phyloP scores from a whole-genome alignment of 2,797 vertebrate genomes.

The Hemibagrus guttatus region DNA sequence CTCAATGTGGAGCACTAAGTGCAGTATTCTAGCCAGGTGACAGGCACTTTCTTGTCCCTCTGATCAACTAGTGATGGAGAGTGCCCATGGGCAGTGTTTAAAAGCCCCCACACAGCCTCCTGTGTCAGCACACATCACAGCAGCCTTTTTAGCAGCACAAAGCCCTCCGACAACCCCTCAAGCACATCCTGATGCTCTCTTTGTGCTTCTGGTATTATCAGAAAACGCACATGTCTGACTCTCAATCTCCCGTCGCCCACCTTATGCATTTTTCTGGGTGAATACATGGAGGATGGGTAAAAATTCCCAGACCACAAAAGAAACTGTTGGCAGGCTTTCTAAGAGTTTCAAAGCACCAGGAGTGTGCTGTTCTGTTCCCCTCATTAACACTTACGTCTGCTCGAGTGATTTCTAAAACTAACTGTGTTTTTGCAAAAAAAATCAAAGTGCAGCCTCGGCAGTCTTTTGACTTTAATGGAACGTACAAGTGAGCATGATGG shows the following conservation, averaged over 20 bases:
- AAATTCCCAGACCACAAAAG: slow-evolving; percentile 31
- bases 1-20: slow-evolving; percentile 62
- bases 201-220: slow-evolving; percentile 64
- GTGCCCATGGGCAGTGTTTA: slow-evolving; percentile 74
- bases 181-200: slow-evolving; percentile 69
- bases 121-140: slow-evolving; percentile 75
- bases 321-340: slow-evolving; percentile 12
- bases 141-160: slow-evolving; percentile 73
- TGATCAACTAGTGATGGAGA: slow-evolving; percentile 68
- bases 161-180: slow-evolving; percentile 75
- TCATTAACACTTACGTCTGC: slow-evolving; percentile 46
- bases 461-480: slow-evolving; percentile 37
- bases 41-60: slow-evolving; percentile 74
- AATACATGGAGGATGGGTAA: slow-evolving; percentile 49
- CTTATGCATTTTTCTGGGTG: slow-evolving; percentile 65
- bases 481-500: slow-evolving; percentile 27
- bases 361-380: slow-evolving; percentile 31
- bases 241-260: slow-evolving; percentile 62
- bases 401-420: slow-evolving; percentile 20
- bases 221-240: slow-evolving; percentile 70
- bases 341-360: slow-evolving; percentile 16
- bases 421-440: slow-evolving; percentile 14
- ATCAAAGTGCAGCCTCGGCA: slow-evolving; percentile 13
- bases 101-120: slow-evolving; percentile 71
- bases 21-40: slow-evolving; percentile 66